Conservation (phyloP, 2,113 vertebrate species). For the Erinaceus europaeus region DNA sequence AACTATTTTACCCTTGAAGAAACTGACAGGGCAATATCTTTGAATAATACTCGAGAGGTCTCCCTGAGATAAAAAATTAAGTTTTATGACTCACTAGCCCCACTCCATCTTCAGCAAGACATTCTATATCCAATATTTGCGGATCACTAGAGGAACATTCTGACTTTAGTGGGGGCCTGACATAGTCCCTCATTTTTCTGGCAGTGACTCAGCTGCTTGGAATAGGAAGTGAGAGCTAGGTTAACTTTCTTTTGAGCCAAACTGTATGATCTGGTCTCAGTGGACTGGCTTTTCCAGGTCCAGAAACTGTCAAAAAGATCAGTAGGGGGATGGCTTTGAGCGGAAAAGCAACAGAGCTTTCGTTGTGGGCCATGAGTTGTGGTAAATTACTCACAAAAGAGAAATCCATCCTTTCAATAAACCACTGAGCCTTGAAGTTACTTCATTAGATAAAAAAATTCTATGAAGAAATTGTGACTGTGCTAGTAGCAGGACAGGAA, state of each 20-base stretch:
- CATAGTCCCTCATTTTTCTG: slow-evolving; percentile 37
- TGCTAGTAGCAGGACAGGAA: not conserved
- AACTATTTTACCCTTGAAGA: slow-evolving; percentile 16
- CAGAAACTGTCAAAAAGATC: slow-evolving; percentile 38
- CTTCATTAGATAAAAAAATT: not conserved
- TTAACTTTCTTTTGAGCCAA: not conserved
- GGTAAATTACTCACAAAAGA: not conserved
- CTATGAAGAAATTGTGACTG: slow-evolving; percentile 44
- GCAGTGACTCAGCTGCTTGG: slow-evolving; percentile 37
- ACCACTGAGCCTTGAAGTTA: not conserved
- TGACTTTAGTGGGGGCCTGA: slow-evolving; percentile 42
- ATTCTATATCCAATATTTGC: slow-evolving; percentile 44
- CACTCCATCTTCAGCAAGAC: slow-evolving; percentile 6
- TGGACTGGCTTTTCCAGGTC: slow-evolving; percentile 38
- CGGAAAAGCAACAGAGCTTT: not conserved
- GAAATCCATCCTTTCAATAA: not conserved
- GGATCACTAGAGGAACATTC: not conserved
- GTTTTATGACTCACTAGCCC: slow-evolving; percentile 34
- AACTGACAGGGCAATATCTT: not conserved
- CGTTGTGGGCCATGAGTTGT: not conserved
- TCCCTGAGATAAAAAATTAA: slow-evolving; percentile 52
- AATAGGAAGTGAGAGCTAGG: not conserved
- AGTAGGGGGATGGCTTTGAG: not conserved
- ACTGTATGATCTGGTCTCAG: not conserved
- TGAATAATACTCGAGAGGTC: not conserved